A percentile compares a stretch with the other conserved stretches of the same genome.
These are phyloP conservation scores for Mugil cephalus DNA, from an alignment of 2,113 vertebrate species.

Conservation along the genomic window DNA sequence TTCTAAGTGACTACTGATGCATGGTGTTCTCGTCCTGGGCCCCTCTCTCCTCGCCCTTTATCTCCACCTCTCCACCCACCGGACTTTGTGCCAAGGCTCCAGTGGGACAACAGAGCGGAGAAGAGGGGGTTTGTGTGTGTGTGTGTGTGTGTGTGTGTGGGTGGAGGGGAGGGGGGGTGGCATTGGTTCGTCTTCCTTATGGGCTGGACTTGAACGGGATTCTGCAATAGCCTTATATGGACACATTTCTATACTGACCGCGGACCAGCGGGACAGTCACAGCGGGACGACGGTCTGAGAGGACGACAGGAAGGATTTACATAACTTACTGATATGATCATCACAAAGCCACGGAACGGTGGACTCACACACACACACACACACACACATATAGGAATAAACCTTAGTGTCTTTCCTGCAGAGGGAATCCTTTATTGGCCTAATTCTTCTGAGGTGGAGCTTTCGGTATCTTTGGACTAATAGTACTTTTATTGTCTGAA, in stretches of 20 bases:
- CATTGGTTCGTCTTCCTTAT: constrained; percentile 65
- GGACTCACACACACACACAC: constrained; percentile 48
- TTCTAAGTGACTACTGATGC: constrained; percentile 76
- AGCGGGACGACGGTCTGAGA: not conserved
- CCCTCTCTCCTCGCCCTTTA: constrained; percentile 30
- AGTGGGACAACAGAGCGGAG: constrained; percentile 31
- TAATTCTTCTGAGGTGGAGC: constrained; percentile 34
- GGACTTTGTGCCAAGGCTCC: constrained; percentile 64
- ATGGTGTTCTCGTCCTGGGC: constrained; percentile 70
- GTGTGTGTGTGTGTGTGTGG: no score
- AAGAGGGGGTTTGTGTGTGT: no score
- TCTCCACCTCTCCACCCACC: constrained; percentile 42
- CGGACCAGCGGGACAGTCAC: constrained; percentile 32
- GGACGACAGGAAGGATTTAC: constrained; percentile 45
- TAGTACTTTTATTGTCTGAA: constrained; percentile 41
- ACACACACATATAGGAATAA: constrained; percentile 59
- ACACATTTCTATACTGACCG: constrained; percentile 41
- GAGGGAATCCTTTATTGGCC: constrained; percentile 26
- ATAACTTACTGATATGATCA: constrained; percentile 29
- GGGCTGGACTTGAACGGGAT: constrained; percentile 51
- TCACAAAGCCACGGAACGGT: constrained; percentile 18
- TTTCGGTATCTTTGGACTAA: constrained; percentile 24
- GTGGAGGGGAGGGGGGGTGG: constrained; percentile 18
- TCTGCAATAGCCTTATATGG: constrained; percentile 73
- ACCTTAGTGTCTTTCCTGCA: constrained; percentile 58